Evolutionary conservation across 2,113 vertebrate species (phyloP).

Genomic region (Sturnus vulgaris): DNA sequence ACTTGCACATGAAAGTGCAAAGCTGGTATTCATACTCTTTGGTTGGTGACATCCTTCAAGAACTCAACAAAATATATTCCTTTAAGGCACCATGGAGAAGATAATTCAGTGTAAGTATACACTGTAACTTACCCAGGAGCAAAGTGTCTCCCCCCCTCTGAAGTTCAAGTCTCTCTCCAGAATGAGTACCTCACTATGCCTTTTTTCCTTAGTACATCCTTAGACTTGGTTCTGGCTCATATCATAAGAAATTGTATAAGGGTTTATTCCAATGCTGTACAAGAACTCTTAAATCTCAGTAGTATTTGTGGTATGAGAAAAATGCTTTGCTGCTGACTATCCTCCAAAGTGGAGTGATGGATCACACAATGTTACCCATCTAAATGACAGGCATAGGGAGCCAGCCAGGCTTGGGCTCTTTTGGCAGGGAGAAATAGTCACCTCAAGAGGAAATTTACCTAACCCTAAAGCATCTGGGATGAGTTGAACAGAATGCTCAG

Average conservation of each 20-base stretch:
- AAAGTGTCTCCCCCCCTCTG: background rate
- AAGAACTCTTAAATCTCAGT: background rate
- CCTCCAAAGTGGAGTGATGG: background rate
- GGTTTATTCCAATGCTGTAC: background rate
- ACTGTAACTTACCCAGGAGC: background rate
- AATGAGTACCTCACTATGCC: background rate
- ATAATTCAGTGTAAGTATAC: background rate
- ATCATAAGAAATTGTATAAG: background rate
- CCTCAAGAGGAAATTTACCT: background rate
- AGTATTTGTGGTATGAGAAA: background rate
- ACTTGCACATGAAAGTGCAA: background rate
- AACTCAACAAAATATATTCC: background rate
- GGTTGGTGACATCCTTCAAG: background rate
- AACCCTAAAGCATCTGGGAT: background rate
- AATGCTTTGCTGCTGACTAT: background rate
- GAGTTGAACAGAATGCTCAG: background rate
- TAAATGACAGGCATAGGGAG: background rate
- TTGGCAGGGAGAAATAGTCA: background rate
- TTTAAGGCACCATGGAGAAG: background rate
- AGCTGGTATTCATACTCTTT: background rate
- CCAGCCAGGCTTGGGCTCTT: background rate
- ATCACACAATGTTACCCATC: background rate
- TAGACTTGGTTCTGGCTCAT: background rate
- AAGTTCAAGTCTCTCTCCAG: background rate
- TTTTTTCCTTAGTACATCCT: background rate